These are phyloP conservation scores for Rhinichthys osculus DNA, from an alignment of 2,797 vertebrate species.

Conservation along the genomic window DNA sequence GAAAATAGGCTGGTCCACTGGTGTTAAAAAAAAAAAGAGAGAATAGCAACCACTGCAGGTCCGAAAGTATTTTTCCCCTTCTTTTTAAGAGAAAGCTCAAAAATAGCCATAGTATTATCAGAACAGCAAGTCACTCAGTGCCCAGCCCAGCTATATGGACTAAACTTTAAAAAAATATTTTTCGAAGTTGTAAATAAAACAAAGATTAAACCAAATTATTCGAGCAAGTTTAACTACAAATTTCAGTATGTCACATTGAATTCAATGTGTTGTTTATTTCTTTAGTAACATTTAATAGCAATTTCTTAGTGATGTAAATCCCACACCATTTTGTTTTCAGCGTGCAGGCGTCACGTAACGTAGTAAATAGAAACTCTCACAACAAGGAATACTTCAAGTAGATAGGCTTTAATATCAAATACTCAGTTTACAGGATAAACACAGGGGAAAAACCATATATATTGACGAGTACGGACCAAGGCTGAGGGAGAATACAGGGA, in stretches of 20 bases:
- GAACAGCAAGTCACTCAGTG: not conserved
- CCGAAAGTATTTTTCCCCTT: too few species aligned
- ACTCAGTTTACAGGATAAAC: too few species aligned
- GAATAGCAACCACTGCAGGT: not conserved
- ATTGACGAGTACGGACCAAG: too few species aligned
- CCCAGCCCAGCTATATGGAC: not conserved
- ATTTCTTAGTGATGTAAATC: not conserved
- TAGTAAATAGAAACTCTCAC: too few species aligned
- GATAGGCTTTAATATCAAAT: too few species aligned
- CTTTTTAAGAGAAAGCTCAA: not conserved
- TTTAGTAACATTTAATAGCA: too few species aligned
- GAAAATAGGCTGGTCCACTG: not conserved
- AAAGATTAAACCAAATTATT: not conserved
- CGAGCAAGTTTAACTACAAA: too few species aligned
- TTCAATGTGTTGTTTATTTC: too few species aligned
- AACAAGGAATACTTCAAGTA: too few species aligned
- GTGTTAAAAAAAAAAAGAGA: not conserved
- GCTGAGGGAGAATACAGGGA: too few species aligned
- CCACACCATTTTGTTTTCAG: not conserved
- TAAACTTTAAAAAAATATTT: not conserved
- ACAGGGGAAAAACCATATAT: too few species aligned
- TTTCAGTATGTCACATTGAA: not conserved
- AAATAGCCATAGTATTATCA: not conserved
- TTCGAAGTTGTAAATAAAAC: too few species aligned
- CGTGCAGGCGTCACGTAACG: not conserved